Evolutionary conservation across 2,113 vertebrate species (phyloP).

Genomic region (Halichoeres trimaculatus): DNA sequence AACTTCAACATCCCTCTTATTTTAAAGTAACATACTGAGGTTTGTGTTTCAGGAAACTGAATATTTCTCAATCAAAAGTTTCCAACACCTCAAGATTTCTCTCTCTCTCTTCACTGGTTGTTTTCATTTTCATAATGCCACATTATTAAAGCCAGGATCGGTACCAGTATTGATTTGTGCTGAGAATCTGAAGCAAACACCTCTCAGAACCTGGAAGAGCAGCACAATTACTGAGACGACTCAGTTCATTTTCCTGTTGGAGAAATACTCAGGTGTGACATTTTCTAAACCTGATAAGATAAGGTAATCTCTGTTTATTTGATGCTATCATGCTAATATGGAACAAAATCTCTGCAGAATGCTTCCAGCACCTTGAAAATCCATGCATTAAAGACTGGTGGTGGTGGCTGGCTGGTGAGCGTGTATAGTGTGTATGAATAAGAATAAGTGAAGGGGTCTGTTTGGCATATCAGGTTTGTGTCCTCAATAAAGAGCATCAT

Average conservation of each 20-base stretch:
- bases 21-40: neutral
- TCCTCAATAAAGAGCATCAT: too few relatives aligned
- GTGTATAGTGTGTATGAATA: too few relatives aligned
- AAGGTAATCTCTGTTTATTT: too few relatives aligned
- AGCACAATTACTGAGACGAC: neutral
- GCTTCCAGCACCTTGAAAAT: too few relatives aligned
- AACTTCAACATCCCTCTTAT: constrained; percentile 4
- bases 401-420: too few relatives aligned
- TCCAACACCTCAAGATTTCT: neutral
- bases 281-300: neutral
- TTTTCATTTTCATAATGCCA: constrained; percentile 41
- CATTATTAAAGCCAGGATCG: constrained; percentile 1
- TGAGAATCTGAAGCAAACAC: neutral
- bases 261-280: neutral
- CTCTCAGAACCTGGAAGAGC: neutral
- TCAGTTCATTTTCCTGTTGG: neutral
- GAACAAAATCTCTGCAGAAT: too few relatives aligned
- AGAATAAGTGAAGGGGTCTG: too few relatives aligned
- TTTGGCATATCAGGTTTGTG: too few relatives aligned
- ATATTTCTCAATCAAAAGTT: neutral
- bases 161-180: constrained; percentile 13
- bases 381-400: too few relatives aligned
- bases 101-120: constrained; percentile 2
- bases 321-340: too few relatives aligned
- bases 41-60: neutral